Evolutionary conservation across 2,797 vertebrate genomes (phyloP).

Genomic region (Natrix natrix): DNA sequence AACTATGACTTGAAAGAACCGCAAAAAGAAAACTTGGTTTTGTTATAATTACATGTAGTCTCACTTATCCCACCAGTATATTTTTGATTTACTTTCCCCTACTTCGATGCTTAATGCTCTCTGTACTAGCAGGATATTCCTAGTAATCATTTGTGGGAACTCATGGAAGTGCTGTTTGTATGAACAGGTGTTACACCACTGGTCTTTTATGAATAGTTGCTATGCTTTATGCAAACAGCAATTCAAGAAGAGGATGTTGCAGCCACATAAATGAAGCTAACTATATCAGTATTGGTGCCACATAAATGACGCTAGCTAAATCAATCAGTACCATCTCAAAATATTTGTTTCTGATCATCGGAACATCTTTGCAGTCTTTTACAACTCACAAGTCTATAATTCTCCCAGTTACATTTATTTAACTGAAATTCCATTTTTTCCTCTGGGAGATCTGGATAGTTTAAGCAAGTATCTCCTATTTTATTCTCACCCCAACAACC

Average conservation of each 20-base stretch:
- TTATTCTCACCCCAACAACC: not conserved
- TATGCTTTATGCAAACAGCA: not conserved
- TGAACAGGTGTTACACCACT: not conserved
- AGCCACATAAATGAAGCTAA: not conserved
- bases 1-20: slow-evolving; percentile 30
- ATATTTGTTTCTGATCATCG: not conserved
- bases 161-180: no score
- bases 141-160: not conserved
- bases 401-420: not conserved
- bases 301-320: not conserved
- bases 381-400: not conserved
- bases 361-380: not conserved
- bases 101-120: not conserved
- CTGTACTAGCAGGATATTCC: not conserved
- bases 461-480: not conserved
- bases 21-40: not conserved
- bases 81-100: not conserved
- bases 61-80: not conserved
- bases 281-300: not conserved
- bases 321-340: not conserved
- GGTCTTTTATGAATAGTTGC: not conserved
- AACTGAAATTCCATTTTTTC: not conserved
- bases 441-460: not conserved
- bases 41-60: not conserved
- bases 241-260: not conserved